These are phyloP conservation scores for Catostomus latipinnis DNA, from an alignment of 2,797 vertebrate species.

Conservation along the genomic window DNA sequence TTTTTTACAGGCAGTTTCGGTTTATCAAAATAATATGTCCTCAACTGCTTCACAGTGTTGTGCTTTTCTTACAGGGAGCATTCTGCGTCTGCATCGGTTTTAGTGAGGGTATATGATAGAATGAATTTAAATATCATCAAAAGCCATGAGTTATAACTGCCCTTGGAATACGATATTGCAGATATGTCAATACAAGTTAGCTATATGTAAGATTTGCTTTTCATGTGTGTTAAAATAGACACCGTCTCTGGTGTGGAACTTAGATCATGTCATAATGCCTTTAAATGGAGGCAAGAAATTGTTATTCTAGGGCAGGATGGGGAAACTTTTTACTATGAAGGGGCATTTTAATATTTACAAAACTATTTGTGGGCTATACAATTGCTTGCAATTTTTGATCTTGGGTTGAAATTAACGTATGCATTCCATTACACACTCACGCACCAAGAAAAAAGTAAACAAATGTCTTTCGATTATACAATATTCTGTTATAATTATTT, in stretches of 20 bases:
- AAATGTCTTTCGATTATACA: too few species aligned
- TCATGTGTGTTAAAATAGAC: neutral
- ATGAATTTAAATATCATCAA: neutral
- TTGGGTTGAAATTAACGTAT: too few species aligned
- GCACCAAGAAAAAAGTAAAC: too few species aligned
- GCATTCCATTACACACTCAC: too few species aligned
- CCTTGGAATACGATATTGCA: constrained; percentile 22
- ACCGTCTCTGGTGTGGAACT: neutral
- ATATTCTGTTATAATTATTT: too few species aligned
- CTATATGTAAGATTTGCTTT: neutral
- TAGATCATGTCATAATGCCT: constrained; percentile 1
- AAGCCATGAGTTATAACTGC: neutral
- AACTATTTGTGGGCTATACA: too few species aligned
- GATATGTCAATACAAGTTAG: neutral
- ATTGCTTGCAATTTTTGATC: too few species aligned
- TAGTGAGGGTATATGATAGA: neutral
- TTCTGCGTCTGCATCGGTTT: neutral
- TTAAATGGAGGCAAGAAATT: neutral
- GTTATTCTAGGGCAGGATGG: neutral
- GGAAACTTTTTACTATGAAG: too few species aligned
- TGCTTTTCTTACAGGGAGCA: neutral
- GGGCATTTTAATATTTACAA: too few species aligned
- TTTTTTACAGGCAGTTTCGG: constrained; percentile 32
- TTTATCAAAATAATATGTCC: constrained; percentile 30
- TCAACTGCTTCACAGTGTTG: neutral